Conservation (phyloP, 1,140 invertebrate species). For the Oscheius sp. region DNA sequence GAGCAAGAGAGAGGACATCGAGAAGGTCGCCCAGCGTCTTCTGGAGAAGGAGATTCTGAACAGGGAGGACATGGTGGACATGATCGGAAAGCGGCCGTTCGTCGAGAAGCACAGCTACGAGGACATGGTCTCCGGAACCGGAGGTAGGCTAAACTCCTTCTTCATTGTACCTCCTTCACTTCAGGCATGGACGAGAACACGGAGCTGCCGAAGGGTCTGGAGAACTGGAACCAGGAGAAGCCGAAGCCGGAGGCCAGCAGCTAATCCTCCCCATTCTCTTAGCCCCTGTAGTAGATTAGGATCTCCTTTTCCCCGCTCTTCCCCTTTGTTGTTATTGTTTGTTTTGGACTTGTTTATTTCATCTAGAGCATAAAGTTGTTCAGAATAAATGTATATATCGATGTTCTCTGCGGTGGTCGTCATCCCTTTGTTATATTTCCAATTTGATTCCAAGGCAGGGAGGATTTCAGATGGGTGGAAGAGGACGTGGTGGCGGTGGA, state of each 20-base stretch:
- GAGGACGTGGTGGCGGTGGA: conserved; percentile 15
- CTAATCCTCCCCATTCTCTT: conserved; percentile 5
- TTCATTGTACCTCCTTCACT: neutral
- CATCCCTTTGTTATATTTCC: no score
- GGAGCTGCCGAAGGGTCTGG: conserved; percentile 85
- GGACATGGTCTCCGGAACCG: conserved; percentile 97
- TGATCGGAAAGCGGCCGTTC: conserved; percentile 90
- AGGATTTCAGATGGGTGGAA: conserved; percentile 11
- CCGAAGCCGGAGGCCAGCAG: conserved; percentile 19
- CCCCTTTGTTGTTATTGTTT: neutral
- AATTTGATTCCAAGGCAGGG: neutral
- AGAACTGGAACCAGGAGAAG: conserved; percentile 78
- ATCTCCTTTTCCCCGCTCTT: conserved; percentile 25
- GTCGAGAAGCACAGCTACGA: conserved; percentile 98
- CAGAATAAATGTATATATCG: no score
- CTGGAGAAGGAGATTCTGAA: conserved; percentile 91
- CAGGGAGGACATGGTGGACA: conserved; percentile 95
- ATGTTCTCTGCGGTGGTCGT: no score
- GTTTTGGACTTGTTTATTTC: no score
- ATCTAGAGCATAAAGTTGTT: no score
- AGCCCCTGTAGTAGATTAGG: neutral
- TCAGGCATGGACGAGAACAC: conserved; percentile 91
- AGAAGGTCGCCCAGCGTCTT: conserved; percentile 87
- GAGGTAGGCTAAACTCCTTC: conserved; percentile 59
- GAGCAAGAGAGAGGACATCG: conserved; percentile 81